Base-by-base conservation (phyloP, 2,888 invertebrate genomes). In the Ectemnius continuus region DNA sequence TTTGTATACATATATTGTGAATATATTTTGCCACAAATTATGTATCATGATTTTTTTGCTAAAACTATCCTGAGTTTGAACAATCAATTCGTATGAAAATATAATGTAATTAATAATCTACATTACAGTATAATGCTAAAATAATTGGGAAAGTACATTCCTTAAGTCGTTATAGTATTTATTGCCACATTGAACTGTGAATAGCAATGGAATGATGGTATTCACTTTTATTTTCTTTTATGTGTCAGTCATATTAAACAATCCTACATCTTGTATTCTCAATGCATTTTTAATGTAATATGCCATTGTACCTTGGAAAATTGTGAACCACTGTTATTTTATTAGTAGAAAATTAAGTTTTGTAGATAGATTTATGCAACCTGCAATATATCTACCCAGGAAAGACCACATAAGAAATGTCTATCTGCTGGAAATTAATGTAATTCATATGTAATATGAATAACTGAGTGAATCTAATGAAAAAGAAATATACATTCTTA, bases 241-340 rank as follows among this genome's bases (percentile, higher is more conserved):
- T 48, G 18, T 45, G 26, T 69, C 63, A 67, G 60, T 20, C 5
- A 2, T 36, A 36, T 59, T 59, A 23, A n/a, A 61, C 47, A 59
- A 68, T 57, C 66, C 28, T 66, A 71, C 26, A 16, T 47, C 46
- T 62, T 58, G 20, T 20, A 28, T 61, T 28, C 59, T 65, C 45
- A 18, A 60, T 63, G 58, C 65, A 52, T 26, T 52, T 56, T 61
- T 61, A 78, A 73, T n/a, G 67, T 73, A 67, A 65, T 36, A 62
- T 70, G 61, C 47, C 56, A 56, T 14, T 65, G 28, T 70, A 47
- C 57, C 28, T 76, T 75, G 74, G 58, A 76, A 80, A 78, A 74
- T 79, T 70, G 79, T 72, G 76, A 76, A 76, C 70, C 56, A 56
- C 26, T 56, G 26, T 59, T 68, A 62, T 46, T 64, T 58, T 18